A percentile compares a stretch with the other conserved stretches of the same genome.
These are phyloP conservation scores for Apis laboriosa DNA, from an alignment of 1,140 invertebrate genomes.

Conservation along the genomic window DNA sequence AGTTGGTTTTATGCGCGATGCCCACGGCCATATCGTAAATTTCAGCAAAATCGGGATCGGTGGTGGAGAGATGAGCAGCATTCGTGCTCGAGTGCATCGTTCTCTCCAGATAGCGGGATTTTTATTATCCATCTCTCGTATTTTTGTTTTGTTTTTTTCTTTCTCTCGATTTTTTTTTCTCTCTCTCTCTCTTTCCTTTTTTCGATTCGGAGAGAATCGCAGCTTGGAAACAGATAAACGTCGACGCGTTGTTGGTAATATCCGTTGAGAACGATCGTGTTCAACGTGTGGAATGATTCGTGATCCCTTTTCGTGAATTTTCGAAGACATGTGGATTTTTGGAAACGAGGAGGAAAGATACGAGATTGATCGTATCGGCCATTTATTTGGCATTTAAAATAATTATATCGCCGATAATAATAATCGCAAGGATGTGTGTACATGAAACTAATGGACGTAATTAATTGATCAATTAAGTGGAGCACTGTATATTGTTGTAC, in stretches of 20 bases:
- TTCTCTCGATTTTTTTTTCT: too few relatives aligned
- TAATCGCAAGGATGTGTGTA: background rate
- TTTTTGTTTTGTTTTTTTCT: background rate
- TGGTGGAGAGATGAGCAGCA: background rate
- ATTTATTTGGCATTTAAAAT: background rate
- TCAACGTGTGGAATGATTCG: background rate
- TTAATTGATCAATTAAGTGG: slow-evolving; percentile 10
- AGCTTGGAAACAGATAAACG: background rate
- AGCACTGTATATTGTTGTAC: background rate
- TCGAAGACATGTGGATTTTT: background rate
- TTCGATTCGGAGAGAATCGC: too few relatives aligned
- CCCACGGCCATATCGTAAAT: slow-evolving; percentile 41
- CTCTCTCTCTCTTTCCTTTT: background rate
- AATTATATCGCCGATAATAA: background rate
- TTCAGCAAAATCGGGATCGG: slow-evolving; percentile 2
- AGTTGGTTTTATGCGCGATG: slow-evolving; percentile 34
- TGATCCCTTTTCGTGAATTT: background rate
- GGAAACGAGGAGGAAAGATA: background rate
- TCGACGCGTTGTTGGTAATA: background rate
- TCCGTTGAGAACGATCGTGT: background rate
- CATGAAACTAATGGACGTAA: background rate
- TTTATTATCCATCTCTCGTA: slow-evolving; percentile 31
- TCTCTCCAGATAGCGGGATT: slow-evolving; percentile 25
- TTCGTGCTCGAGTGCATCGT: slow-evolving; percentile 25
- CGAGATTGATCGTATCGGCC: background rate